Percentiles rank a stretch among this genome's conserved stretches.
Conservation (phyloP, 2,797 vertebrate species). For the Melanotaenia maccullochi region DNA sequence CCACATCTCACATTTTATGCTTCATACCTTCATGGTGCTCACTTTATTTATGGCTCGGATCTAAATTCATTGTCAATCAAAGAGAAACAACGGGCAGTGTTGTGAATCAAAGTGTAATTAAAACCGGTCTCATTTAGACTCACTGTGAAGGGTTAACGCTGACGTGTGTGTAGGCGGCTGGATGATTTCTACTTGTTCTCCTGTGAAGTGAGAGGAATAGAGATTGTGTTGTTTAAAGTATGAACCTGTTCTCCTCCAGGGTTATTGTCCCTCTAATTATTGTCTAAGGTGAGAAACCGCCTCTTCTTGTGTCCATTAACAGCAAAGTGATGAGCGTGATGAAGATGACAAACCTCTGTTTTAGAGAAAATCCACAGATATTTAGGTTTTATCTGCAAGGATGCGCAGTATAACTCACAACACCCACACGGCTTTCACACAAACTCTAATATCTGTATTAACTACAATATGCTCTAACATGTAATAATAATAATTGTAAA, state of each 20-base stretch:
- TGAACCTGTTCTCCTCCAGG: conserved; percentile 6
- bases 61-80: conserved; percentile 34
- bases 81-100: conserved; percentile 21
- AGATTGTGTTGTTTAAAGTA: conserved; percentile 22
- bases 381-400: conserved; percentile 17
- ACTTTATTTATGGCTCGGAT: conserved; percentile 39
- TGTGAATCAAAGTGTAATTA: conserved; percentile 29
- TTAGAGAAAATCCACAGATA: conserved; percentile 31
- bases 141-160: neutral
- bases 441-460: neutral
- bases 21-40: conserved; percentile 48
- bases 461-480: neutral
- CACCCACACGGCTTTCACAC: neutral
- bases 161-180: neutral
- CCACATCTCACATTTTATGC: conserved; percentile 47
- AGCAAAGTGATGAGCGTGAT: conserved; percentile 23
- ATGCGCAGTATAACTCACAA: neutral
- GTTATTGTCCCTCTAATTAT: conserved; percentile 12
- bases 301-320: conserved; percentile 30
- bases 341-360: conserved; percentile 39
- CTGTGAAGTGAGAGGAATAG: conserved; percentile 8
- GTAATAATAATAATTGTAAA: conserved; percentile 4
- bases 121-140: conserved; percentile 6
- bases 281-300: conserved; percentile 9
- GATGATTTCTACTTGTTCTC: neutral